phyloP scores from a whole-genome alignment of 2,797 vertebrate genomes.

The Poliocrania exsul region DNA sequence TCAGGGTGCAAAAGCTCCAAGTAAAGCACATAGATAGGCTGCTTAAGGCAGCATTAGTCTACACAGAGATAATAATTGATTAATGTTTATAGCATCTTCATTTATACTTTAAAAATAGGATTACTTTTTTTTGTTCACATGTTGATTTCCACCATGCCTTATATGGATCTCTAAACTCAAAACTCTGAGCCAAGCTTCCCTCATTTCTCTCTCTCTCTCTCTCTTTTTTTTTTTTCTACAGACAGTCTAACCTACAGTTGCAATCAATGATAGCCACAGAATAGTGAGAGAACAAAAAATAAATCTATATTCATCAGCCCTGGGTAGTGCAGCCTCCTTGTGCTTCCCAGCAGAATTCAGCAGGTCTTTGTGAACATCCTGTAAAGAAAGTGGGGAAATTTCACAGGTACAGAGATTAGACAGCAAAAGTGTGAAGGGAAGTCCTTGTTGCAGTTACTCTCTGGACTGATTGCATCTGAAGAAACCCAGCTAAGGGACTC shows the following conservation, averaged over 20 bases:
- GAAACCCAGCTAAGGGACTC: not conserved
- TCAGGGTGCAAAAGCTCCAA: not conserved
- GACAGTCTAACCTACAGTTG: constrained; percentile 77
- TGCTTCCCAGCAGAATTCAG: constrained; percentile 81
- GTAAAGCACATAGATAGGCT: not conserved
- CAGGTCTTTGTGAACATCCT: constrained; percentile 77
- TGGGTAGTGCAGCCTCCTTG: constrained; percentile 71
- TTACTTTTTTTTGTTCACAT: not conserved
- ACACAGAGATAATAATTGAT: not conserved
- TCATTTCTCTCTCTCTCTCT: not conserved
- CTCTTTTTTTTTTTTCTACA: constrained; percentile 3
- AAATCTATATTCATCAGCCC: not conserved
- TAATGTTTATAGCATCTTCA: not conserved
- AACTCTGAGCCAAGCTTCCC: not conserved
- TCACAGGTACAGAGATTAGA: not conserved
- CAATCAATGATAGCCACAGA: constrained; percentile 79
- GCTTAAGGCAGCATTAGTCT: not conserved
- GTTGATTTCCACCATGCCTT: not conserved
- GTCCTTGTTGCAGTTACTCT: not conserved
- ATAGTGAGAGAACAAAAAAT: constrained; percentile 56
- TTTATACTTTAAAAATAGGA: not conserved
- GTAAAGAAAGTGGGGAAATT: not conserved
- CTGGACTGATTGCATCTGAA: accelerated
- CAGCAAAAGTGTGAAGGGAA: not conserved
- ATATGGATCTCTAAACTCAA: not conserved